Conservation (phyloP, 2,797 vertebrate genomes). For the Alfaro cultratus region DNA sequence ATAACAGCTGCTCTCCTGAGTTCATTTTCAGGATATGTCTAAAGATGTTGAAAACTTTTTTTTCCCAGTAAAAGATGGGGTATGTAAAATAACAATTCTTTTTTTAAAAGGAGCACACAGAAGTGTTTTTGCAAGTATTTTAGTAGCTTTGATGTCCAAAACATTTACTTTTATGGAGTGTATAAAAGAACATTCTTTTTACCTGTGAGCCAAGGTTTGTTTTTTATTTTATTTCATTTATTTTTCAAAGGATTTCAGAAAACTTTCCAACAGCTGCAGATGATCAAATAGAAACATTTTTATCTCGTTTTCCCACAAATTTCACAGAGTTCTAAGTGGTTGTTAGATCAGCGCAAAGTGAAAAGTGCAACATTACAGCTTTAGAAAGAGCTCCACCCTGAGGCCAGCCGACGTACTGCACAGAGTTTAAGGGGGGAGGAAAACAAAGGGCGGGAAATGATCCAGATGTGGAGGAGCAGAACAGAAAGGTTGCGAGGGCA, state of each 20-base stretch:
- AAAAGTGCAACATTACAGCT: neutral
- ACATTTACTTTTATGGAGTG: neutral
- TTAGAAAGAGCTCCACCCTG: conserved; percentile 49
- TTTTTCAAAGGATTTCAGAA: neutral
- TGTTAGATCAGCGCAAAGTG: neutral
- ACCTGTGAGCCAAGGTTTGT: neutral
- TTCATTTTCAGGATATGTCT: neutral
- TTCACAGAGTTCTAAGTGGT: neutral
- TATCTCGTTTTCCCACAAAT: neutral
- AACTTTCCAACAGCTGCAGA: conserved; percentile 1
- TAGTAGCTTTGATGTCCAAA: neutral
- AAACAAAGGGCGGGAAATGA: neutral
- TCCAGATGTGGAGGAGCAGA: conserved; percentile 47
- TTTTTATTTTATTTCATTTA: neutral
- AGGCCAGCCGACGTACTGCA: conserved; percentile 45
- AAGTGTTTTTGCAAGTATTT: neutral
- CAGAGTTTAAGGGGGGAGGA: neutral
- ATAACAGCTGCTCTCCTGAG: neutral
- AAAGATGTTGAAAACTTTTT: neutral
- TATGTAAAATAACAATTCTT: neutral
- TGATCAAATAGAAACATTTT: neutral
- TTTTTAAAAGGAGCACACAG: neutral
- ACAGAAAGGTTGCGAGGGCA: conserved; percentile 29
- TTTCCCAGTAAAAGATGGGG: no score
- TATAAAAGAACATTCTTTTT: neutral